Evolutionary conservation across 92 coral and sea anemone species (phyloP).

Genomic region (Porites evermanni): DNA sequence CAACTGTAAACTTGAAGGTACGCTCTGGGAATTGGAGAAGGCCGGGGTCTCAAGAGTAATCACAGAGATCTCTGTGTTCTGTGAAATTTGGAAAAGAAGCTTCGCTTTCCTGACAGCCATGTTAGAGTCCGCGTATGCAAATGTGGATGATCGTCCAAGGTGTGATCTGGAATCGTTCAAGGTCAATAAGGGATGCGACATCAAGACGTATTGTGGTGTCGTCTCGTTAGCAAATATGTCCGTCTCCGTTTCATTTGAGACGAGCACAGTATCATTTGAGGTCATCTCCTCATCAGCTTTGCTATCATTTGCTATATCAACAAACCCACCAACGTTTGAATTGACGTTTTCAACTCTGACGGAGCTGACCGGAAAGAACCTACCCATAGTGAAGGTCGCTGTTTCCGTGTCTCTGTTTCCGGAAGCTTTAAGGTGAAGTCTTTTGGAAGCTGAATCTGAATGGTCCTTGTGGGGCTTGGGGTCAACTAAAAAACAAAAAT

Average conservation of each 20-base stretch:
- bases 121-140: background rate
- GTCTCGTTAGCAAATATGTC: slow-evolving; percentile 96
- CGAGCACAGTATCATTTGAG: slow-evolving; percentile 94
- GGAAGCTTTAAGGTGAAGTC: background rate
- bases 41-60: background rate
- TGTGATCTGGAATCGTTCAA: slow-evolving; percentile 58
- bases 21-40: background rate
- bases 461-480: background rate
- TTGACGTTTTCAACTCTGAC: slow-evolving; percentile 5
- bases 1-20: background rate
- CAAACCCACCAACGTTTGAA: slow-evolving; percentile 46
- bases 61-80: background rate
- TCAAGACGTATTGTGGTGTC: slow-evolving; percentile 79
- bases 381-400: slow-evolving; percentile 44
- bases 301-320: slow-evolving; percentile 62
- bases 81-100: background rate
- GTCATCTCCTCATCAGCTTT: slow-evolving; percentile 90
- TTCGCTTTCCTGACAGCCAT: background rate
- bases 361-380: slow-evolving; percentile 34
- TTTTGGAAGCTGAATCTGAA: background rate
- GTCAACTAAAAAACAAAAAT: background rate
- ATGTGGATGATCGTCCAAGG: slow-evolving; percentile 63
- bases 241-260: slow-evolving; percentile 97
- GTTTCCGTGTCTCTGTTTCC: slow-evolving; percentile 5
- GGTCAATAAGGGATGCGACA: slow-evolving; percentile 80